Evolutionary conservation across 2,113 vertebrate genomes (phyloP), one percentile per base, ranked within the genome.

Genomic region (Trematocara nigrifrons): DNA sequence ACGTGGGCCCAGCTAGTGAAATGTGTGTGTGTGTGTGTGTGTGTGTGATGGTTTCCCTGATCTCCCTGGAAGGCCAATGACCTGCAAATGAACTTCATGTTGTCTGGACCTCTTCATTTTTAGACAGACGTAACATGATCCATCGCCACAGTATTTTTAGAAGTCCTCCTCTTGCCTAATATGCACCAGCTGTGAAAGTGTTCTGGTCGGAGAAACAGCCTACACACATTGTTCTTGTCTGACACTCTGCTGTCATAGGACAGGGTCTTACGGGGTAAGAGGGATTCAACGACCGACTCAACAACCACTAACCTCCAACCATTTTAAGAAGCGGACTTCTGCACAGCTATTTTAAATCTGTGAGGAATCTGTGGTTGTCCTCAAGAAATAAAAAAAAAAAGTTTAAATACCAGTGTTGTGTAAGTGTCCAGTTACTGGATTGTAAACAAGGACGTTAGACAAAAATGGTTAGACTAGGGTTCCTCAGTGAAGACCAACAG

Each of bases 131-230:
- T 88, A 96, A 95, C 88, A 94, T 90, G 91, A 95, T 94, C 95
- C 93, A 94, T 95, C 95, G 81, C 89, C 54, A 47, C 35, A 87
- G 88, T 95, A 97, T 97, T 98, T 98, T 97, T 97, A 97, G 97
- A 92, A 95, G 90, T 95, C 96, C 94, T 94, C 87, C 95, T 92
- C 78, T 86, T 84, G 81, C 86, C 91, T 95, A 94, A 95, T 90
- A 84, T 26, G 83, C 88, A 91, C 47, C 94, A 95, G 94, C 90
- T 95, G 94, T 83, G 77, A 2, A 53, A 85, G 82, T 40, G 42
- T 76, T 88, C 52, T 84, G 69, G 11, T 81, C 6, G 76, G 51
- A 86, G 20, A 86, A 77, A 76, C 8, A 53, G 47, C 51, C 10
- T 81, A 81, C 85, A 45, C 10, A 66, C 82, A 82, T 89, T 90